These are phyloP conservation scores for Aplochiton taeniatus DNA, from an alignment of 2,797 vertebrate species.

Conservation along the genomic window DNA sequence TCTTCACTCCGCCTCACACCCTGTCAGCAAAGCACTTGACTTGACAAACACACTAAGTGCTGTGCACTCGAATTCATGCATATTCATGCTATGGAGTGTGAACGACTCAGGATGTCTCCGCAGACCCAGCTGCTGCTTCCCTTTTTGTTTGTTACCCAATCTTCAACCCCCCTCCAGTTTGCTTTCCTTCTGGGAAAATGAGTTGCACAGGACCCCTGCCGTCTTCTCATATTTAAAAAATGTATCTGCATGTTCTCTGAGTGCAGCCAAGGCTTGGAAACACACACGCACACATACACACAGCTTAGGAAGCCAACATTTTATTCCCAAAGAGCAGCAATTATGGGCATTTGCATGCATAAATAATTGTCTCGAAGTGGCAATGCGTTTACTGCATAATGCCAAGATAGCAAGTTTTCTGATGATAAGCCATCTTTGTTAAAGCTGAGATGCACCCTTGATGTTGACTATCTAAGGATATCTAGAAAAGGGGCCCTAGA, in stretches of 20 bases:
- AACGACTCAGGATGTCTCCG: not conserved
- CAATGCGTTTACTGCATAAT: constrained; percentile 12
- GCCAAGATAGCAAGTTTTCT: not conserved
- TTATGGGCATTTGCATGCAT: constrained; percentile 26
- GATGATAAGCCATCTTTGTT: no score
- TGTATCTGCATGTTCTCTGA: constrained; percentile 15
- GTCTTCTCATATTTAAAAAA: constrained; percentile 17
- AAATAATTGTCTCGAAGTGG: constrained; percentile 19
- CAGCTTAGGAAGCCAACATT: constrained; percentile 14
- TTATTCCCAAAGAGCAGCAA: constrained; percentile 21
- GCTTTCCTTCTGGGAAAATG: not conserved
- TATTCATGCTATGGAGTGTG: not conserved
- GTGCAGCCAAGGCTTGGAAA: not conserved
- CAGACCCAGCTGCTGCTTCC: not conserved
- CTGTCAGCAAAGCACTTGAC: no score
- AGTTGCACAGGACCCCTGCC: not conserved
- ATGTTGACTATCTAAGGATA: no score
- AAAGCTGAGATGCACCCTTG: no score
- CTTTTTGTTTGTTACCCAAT: not conserved
- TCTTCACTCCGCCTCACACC: no score
- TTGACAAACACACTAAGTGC: not conserved
- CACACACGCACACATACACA: not conserved
- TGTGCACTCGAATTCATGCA: not conserved
- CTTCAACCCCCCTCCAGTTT: not conserved
- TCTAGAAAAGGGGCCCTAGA: no score